Evolutionary conservation across 2,113 vertebrate species (phyloP), one percentile per base, ranked within the genome.

Genomic region (Nesospiza acunhae): DNA sequence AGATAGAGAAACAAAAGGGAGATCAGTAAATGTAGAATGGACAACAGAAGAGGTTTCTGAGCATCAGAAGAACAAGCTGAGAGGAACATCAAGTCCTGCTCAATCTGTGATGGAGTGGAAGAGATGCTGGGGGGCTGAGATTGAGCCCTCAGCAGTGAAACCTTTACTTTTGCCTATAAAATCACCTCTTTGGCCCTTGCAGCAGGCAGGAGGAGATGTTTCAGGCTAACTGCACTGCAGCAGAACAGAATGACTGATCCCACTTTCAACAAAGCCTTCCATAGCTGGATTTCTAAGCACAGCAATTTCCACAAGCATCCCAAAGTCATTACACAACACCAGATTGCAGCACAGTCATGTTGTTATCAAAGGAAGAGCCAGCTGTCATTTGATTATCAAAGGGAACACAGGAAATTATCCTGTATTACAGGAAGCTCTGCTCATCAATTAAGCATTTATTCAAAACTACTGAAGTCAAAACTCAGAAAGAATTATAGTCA

Each of bases 381-480:
- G 70, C 41, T 87, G 88, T 82, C 92, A 93, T 80, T 83, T 88
- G 59, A 90, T 84, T 89, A 92, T 81, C 63, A 93, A 84, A 94
- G 19, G 27, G 69, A 92, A 80, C 69, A 93, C 59, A 94, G 64
- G 78, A 96, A 95, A 93, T 90, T 35, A 62, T 69, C 44, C 68
- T 49, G 12, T 47, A 49, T 84, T 89, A 70, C 63, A 92, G 72
- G 80, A 93, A 92, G 64, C 56, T 77, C 72, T 63, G 55, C 64
- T 44, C 73, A 87, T 62, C 37, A 91, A 85, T 82, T 83, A 80
- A 83, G 59, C 68, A 86, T 90, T 94, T 88, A 82, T 58, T 62
- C 63, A 83, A 73, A 91, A 89, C 52, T 82, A 89, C 60, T 63
- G 42, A 84, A 84, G n/a, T 79, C 47, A 67, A 70, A 91, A 64